Percentiles rank a stretch among this genome's conserved stretches.
Evolutionary conservation across 2,888 invertebrate genomes (phyloP).

Genomic region (Drepanosiphum platanoidis): DNA sequence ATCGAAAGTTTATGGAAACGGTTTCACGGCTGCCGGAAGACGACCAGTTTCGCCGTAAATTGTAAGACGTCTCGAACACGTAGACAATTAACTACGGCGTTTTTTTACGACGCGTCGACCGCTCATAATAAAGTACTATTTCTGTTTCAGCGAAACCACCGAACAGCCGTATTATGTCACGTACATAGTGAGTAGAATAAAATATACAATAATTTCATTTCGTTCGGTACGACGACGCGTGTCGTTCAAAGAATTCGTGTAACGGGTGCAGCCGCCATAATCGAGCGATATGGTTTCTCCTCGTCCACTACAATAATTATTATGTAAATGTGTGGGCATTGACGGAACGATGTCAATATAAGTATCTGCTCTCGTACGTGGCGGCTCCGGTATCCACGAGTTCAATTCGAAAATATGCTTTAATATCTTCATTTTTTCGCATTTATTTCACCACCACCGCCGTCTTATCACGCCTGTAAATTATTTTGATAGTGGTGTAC

Average conservation of each 20-base stretch:
- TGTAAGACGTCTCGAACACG: not conserved
- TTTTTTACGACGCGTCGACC: not conserved
- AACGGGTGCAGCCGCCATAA: no score
- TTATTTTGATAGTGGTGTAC: no score
- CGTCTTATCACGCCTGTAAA: no score
- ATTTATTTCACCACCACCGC: not conserved
- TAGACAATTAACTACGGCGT: not conserved
- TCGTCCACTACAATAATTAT: not conserved
- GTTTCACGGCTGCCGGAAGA: not conserved
- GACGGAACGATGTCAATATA: no score
- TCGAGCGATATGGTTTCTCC: not conserved
- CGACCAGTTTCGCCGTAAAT: not conserved
- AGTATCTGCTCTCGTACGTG: no score
- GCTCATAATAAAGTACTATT: not conserved
- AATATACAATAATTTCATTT: not conserved
- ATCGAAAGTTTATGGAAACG: not conserved
- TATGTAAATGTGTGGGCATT: no score
- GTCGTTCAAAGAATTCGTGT: not conserved
- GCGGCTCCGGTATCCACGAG: no score
- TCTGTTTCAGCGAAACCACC: not conserved
- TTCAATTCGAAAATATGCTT: no score
- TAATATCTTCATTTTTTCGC: no score
- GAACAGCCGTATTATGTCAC: not conserved
- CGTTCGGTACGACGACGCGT: not conserved
- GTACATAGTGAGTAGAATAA: conserved; percentile 31